Evolutionary conservation across 2,113 vertebrate species (phyloP).

Genomic region (Rhinoderma darwinii): DNA sequence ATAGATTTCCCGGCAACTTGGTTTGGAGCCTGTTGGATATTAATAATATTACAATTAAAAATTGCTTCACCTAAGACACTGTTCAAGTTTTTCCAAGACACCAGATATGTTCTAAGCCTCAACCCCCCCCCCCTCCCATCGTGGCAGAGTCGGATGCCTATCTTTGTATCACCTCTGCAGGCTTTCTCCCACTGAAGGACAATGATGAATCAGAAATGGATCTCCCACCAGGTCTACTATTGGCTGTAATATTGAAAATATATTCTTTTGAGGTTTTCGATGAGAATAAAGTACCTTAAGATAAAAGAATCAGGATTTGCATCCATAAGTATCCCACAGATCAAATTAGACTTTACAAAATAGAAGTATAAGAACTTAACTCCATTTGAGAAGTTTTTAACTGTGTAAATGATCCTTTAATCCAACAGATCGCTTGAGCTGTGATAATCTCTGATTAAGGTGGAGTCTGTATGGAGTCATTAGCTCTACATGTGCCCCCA

Average conservation of each 20-base stretch:
- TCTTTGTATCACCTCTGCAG: conserved; percentile 50
- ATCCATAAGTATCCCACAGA: conserved; percentile 21
- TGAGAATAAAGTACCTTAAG: conserved; percentile 48
- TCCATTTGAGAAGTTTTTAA: neutral
- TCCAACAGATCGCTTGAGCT: no score
- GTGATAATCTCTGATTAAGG: no score
- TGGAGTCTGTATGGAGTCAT: no score
- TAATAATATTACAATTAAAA: conserved; percentile 48
- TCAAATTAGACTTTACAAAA: conserved; percentile 4
- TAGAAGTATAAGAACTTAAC: conserved; percentile 27
- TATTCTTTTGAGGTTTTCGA: conserved; percentile 56
- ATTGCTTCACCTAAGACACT: conserved; percentile 1
- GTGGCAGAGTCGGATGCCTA: neutral
- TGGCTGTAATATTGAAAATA: conserved; percentile 50
- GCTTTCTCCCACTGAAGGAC: conserved; percentile 41
- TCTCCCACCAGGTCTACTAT: conserved; percentile 53
- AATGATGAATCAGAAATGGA: conserved; percentile 47
- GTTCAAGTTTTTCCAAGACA: neutral
- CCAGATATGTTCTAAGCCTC: conserved; percentile 35
- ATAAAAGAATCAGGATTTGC: conserved; percentile 45
- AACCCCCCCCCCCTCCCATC: neutral
- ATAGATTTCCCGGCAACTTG: neutral
- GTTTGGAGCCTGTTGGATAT: conserved; percentile 12
- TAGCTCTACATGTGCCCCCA: no score
- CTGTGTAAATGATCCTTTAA: neutral